Conservation (phyloP, 2,113 vertebrate genomes). For the Erythrolamprus reginae region DNA sequence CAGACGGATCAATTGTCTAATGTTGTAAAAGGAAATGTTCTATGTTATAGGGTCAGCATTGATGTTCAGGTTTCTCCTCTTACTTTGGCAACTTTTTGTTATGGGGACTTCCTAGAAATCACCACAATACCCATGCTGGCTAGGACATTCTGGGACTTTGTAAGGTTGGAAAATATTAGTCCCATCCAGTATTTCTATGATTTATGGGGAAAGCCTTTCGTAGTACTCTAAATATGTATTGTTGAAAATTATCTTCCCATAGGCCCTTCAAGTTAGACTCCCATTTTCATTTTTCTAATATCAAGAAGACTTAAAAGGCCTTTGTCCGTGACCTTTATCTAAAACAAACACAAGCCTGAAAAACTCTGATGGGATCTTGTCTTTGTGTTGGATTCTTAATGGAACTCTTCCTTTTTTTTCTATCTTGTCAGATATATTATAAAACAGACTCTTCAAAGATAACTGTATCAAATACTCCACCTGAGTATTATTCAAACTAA, state of each 20-base stretch:
- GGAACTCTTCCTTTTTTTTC: constrained; percentile 32
- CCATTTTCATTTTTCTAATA: constrained; percentile 55
- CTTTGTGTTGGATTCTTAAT: constrained; percentile 44
- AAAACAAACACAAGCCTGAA: constrained; percentile 59
- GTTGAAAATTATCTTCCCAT: constrained; percentile 55
- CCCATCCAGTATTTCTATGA: not conserved
- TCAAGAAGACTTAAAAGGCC: constrained; percentile 51
- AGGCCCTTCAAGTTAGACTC: constrained; percentile 54
- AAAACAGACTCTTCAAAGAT: constrained; percentile 60
- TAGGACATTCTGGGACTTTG: not conserved
- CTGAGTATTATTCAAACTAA: constrained; percentile 60
- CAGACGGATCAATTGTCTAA: not conserved
- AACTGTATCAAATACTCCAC: constrained; percentile 50
- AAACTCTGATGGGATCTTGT: constrained; percentile 39
- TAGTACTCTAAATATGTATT: constrained; percentile 32
- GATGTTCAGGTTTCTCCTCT: not conserved
- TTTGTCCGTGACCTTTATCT: constrained; percentile 63
- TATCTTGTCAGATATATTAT: constrained; percentile 57
- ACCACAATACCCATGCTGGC: not conserved
- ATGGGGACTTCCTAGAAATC: not conserved
- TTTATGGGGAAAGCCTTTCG: constrained; percentile 15
- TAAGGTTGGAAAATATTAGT: not conserved
- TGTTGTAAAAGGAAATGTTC: not conserved
- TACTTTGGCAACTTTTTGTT: not conserved
- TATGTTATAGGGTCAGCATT: not conserved